A percentile compares a stretch with the other conserved stretches of the same genome.
Evolutionary conservation across 2,888 invertebrate genomes (phyloP).

Genomic region (Bombyx huttoni): DNA sequence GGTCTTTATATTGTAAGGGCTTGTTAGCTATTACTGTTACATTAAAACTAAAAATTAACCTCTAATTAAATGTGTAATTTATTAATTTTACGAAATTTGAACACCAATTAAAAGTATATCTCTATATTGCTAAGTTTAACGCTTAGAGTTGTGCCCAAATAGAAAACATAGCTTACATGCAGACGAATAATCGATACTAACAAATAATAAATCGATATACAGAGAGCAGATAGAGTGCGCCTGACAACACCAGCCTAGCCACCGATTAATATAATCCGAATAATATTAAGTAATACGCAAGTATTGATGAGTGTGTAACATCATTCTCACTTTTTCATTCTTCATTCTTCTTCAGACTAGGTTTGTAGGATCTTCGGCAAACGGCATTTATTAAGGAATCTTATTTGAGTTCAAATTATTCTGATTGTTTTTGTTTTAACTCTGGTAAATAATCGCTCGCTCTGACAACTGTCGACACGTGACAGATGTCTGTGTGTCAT

Average conservation of each 20-base stretch:
- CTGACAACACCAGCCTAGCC: background rate
- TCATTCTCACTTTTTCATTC: too few relatives aligned
- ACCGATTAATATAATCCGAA: background rate
- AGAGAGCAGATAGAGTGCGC: too few relatives aligned
- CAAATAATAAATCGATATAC: background rate
- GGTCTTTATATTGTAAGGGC: conserved; percentile 13
- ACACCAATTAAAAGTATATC: conserved; percentile 1
- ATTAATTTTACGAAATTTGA: conserved; percentile 1
- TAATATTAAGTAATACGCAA: background rate
- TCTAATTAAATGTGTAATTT: background rate
- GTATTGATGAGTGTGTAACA: background rate
- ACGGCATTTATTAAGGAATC: too few relatives aligned
- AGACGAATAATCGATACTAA: background rate
- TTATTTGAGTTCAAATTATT: too few relatives aligned
- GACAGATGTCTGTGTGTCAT: too few relatives aligned
- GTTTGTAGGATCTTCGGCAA: too few relatives aligned
- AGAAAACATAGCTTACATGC: background rate
- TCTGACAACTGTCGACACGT: too few relatives aligned
- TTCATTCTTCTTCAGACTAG: too few relatives aligned
- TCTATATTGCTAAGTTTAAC: conserved; percentile 2
- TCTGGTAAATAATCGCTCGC: too few relatives aligned
- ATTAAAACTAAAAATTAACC: background rate
- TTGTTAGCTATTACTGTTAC: conserved; percentile 5
- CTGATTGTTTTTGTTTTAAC: too few relatives aligned
- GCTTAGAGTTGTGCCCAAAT: conserved; percentile 1